These are phyloP conservation scores for Reinhardtius hippoglossoides DNA, from an alignment of 2,113 vertebrate species.

Conservation along the genomic window DNA sequence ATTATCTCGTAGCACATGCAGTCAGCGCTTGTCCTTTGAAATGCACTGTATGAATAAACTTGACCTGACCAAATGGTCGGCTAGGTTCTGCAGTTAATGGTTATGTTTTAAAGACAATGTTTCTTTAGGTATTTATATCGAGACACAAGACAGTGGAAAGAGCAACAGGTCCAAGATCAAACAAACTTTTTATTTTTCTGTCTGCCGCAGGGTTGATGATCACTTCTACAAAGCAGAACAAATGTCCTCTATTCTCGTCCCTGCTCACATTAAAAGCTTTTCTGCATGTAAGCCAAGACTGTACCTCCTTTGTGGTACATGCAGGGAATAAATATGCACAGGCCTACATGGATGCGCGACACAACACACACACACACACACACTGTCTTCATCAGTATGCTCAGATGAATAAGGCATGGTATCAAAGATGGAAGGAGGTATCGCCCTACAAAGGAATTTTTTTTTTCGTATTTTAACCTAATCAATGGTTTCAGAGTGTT, in stretches of 20 bases:
- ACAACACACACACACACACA: constrained; percentile 1
- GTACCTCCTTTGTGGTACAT: constrained; percentile 22
- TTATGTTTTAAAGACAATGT: neutral
- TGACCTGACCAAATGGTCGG: no score
- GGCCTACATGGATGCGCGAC: neutral
- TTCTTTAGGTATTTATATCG: no score
- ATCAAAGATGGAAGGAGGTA: constrained; percentile 54
- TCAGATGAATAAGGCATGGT: constrained; percentile 50
- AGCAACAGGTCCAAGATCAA: constrained; percentile 19
- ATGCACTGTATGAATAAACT: no score
- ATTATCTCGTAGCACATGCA: no score
- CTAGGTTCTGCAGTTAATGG: neutral
- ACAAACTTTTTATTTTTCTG: neutral
- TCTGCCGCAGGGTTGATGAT: constrained; percentile 25
- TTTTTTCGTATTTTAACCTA: constrained; percentile 45
- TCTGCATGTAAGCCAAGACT: constrained; percentile 20
- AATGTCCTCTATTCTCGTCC: constrained; percentile 21
- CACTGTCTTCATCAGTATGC: constrained; percentile 31
- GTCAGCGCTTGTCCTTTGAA: no score
- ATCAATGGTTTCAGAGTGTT: constrained; percentile 59
- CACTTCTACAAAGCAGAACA: constrained; percentile 26
- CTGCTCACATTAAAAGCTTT: constrained; percentile 44
- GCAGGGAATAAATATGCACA: constrained; percentile 17
- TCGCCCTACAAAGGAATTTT: constrained; percentile 20
- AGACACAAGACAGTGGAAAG: neutral